A percentile compares a stretch with the other conserved stretches of the same genome.
Evolutionary conservation across 2,888 invertebrate genomes (phyloP).

Genomic region (Amphipyra berbera): DNA sequence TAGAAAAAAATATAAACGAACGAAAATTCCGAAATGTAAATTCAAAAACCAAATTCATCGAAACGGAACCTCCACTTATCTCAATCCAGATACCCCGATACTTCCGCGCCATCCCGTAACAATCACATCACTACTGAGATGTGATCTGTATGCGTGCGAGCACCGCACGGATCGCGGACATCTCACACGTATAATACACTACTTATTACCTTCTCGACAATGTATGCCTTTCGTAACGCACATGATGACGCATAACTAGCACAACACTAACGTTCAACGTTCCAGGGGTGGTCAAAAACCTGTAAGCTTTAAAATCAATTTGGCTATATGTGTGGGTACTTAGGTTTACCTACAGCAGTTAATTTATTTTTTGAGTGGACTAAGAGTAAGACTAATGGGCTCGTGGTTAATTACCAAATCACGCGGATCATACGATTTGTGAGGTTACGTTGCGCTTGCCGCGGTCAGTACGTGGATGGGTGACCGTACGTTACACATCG

Average conservation of each 20-base stretch:
- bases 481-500: too few relatives aligned
- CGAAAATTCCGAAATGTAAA: too few relatives aligned
- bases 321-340: slow-evolving; percentile 38
- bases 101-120: slow-evolving; percentile 4
- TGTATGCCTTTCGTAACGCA: slow-evolving; percentile 63
- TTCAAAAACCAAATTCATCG: too few relatives aligned
- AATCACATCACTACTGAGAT: slow-evolving; percentile 48
- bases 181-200: slow-evolving; percentile 66
- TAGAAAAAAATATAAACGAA: too few relatives aligned
- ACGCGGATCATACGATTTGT: too few relatives aligned
- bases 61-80: too few relatives aligned
- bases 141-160: slow-evolving; percentile 68
- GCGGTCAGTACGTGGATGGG: too few relatives aligned
- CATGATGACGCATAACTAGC: slow-evolving; percentile 68
- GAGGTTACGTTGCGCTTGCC: too few relatives aligned
- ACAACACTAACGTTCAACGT: slow-evolving; percentile 51
- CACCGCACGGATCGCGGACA: slow-evolving; percentile 61
- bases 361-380: slow-evolving; percentile 10
- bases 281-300: slow-evolving; percentile 53
- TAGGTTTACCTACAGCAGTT: slow-evolving; percentile 17
- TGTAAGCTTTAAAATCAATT: slow-evolving; percentile 48
- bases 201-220: slow-evolving; percentile 63
- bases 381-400: background rate
- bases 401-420: too few relatives aligned
- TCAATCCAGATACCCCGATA: background rate